Evolutionary conservation across 92 coral and sea anemone genomes (phyloP).

Genomic region (Zoanthus sansibaricus): DNA sequence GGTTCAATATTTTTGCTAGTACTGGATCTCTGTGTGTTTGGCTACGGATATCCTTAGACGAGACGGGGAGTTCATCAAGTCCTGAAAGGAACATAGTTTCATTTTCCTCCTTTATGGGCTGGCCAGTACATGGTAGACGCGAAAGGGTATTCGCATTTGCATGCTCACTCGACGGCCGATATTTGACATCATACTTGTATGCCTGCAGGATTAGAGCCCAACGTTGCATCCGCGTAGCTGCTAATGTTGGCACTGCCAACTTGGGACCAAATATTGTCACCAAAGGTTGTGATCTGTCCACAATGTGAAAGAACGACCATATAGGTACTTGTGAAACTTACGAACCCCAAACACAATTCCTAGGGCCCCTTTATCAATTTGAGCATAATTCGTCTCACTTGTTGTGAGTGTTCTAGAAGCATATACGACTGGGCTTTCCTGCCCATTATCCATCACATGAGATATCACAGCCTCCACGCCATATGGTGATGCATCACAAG

Average conservation of each 20-base stretch:
- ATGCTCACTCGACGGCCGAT: slow-evolving; percentile 59
- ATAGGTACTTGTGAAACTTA: slow-evolving; percentile 61
- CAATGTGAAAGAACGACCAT: slow-evolving; percentile 46
- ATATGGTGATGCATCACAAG: slow-evolving; percentile 63
- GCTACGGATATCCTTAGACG: slow-evolving; percentile 54
- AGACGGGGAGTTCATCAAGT: slow-evolving; percentile 61
- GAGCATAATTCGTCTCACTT: slow-evolving; percentile 60
- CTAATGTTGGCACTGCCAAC: slow-evolving; percentile 36
- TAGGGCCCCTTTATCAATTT: slow-evolving; percentile 65
- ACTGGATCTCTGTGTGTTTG: slow-evolving; percentile 71
- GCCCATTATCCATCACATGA: slow-evolving; percentile 49
- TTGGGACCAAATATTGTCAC: slow-evolving; percentile 58
- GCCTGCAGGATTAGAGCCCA: slow-evolving; percentile 66
- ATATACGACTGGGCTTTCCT: slow-evolving; percentile 62
- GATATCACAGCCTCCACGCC: slow-evolving; percentile 68
- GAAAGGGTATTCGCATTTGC: slow-evolving; percentile 61
- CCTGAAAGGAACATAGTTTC: slow-evolving; percentile 56
- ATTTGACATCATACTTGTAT: slow-evolving; percentile 58
- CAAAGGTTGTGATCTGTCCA: slow-evolving; percentile 62
- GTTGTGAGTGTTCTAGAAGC: slow-evolving; percentile 63
- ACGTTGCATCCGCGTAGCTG: slow-evolving; percentile 61
- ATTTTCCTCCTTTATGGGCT: slow-evolving; percentile 53
- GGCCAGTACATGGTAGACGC: slow-evolving; percentile 54
- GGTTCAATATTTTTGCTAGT: slow-evolving; percentile 58
- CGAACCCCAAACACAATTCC: slow-evolving; percentile 49